Percentiles rank a stretch among this genome's conserved stretches.
phyloP scores from a whole-genome alignment of 2,888 invertebrate genomes.

The Tanypteryx hageni region DNA sequence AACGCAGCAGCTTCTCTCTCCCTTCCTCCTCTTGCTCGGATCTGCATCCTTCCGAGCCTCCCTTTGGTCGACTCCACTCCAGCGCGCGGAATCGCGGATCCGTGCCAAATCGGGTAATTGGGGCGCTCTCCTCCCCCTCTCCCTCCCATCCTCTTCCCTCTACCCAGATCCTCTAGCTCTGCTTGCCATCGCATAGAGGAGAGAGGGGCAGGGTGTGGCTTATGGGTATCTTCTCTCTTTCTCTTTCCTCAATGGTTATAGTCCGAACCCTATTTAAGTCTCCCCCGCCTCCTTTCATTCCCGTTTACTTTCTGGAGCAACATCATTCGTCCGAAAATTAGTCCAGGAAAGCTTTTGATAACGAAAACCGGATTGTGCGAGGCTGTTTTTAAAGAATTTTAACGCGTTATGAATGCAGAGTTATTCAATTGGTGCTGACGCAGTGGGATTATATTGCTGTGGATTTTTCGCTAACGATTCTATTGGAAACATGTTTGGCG shows the following conservation, averaged over 20 bases:
- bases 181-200: background rate
- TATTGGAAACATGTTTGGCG: no score
- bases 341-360: background rate
- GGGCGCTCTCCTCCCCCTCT: background rate
- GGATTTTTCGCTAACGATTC: no score
- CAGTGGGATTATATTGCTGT: no score
- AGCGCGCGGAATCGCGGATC: slow-evolving; percentile 41
- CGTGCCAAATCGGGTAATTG: slow-evolving; percentile 55
- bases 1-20: background rate
- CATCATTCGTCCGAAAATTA: background rate
- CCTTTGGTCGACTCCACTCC: background rate
- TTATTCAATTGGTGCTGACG: no score
- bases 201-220: background rate
- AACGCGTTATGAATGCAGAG: no score
- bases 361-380: background rate
- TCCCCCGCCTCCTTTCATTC: background rate
- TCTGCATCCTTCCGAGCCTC: background rate
- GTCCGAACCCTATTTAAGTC: slow-evolving; percentile 5
- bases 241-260: background rate
- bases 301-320: background rate
- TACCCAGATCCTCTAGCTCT: background rate
- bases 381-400: background rate
- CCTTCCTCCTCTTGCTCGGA: background rate
- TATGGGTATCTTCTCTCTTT: background rate
- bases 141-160: background rate